phyloP scores from a whole-genome alignment of 2,113 vertebrate species.

The Albula glossodonta region DNA sequence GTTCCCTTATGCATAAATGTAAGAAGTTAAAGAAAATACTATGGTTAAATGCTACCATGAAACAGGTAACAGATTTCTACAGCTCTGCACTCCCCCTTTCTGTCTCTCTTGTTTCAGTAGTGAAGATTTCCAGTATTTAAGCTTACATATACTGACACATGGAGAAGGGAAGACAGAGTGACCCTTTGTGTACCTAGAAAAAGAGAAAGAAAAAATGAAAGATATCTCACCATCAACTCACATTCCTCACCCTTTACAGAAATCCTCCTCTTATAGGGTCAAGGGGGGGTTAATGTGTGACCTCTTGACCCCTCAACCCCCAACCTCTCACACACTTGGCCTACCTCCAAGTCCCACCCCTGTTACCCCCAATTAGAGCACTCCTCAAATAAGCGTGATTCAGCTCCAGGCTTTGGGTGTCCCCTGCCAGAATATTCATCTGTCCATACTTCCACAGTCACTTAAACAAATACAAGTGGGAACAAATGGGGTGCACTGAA shows the following conservation, averaged over 20 bases:
- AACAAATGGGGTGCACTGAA: background rate
- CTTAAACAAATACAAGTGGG: background rate
- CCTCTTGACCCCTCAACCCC: constrained; percentile 41
- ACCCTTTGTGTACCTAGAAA: constrained; percentile 44
- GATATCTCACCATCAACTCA: constrained; percentile 68
- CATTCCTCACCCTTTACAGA: constrained; percentile 70
- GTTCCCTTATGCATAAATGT: no score
- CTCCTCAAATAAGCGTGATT: background rate
- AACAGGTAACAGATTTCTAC: background rate
- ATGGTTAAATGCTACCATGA: background rate
- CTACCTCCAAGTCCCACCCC: constrained; percentile 43
- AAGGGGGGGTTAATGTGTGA: constrained; percentile 63
- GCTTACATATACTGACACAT: constrained; percentile 17
- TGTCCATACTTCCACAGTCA: background rate
- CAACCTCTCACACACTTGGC: constrained; percentile 66
- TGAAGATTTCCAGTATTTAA: constrained; percentile 43
- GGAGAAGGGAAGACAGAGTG: constrained; percentile 9
- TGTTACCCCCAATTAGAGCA: constrained; percentile 2
- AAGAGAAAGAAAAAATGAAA: constrained; percentile 37
- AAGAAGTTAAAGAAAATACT: no score
- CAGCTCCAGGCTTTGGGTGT: background rate
- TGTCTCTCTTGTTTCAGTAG: background rate
- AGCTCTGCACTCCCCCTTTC: background rate
- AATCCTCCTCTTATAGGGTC: constrained; percentile 68
- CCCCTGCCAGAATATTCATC: background rate